Evolutionary conservation across 2,797 vertebrate genomes (phyloP), one percentile per base, ranked within the genome.

Genomic region (Tangara arthus): DNA sequence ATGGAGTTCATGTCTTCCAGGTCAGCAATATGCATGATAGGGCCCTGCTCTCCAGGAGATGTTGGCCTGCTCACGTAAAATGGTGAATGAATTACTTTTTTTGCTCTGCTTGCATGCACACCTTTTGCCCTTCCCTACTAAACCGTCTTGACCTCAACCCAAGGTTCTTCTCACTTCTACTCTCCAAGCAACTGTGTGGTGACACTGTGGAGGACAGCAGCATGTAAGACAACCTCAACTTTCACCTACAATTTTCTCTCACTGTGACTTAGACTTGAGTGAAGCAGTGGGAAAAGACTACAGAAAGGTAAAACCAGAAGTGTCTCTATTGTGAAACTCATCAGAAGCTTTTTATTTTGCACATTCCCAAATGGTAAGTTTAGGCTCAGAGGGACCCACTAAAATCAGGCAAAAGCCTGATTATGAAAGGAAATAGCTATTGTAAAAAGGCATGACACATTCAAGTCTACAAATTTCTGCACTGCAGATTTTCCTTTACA

Each of bases 21-120:
- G 50, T 59, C 30, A 87, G 5, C 11, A 3, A 8, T 24, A 64
- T 0, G 0, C 2, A 3, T 26, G 16, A 70, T 14, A 24, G 11
- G 21, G 34, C 7, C 11, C 16, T 28, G 56, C 8, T 22, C 16
- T 59, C 34, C 56, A 12, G 34, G 44, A 70, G 34, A 52, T 26
- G 27, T 7, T 32, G 21, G 50, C 12, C 16, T 42, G 46, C 6
- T 13, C 19, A 26, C 5, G 14, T 27, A 35, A 76, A 87, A 50
- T 3, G 4, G 6, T n/a, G 23, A 70, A 53, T n/a, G 6, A 76
- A 64, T 76, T 46, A 34, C 16, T 47, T 41, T 16, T 22, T 76
- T 35, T 59, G 34, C 26, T 82, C 37, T 47, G 19, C 27, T 41
- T 59, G 27, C 5, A 50, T 22, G 39, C 19, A 64, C 10, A 21